Conservation (phyloP, 64 coral and sea anemone genomes). For the Porites lutea region DNA sequence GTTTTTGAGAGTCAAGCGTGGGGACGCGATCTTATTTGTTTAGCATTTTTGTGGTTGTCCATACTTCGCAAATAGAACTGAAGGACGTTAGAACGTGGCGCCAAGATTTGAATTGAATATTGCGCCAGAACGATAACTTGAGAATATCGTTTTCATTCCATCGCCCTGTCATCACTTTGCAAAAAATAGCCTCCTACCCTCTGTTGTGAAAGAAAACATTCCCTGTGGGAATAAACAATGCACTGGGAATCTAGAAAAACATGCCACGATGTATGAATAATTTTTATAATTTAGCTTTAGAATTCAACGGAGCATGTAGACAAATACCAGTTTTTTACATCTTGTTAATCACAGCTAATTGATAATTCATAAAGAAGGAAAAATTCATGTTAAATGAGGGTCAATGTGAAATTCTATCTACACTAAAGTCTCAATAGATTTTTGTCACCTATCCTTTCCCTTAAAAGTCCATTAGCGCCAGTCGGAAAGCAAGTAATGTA, state of each 20-base stretch:
- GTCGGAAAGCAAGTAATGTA: neutral
- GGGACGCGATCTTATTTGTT: conserved; percentile 19
- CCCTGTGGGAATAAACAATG: conserved; percentile 32
- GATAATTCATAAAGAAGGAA: conserved; percentile 11
- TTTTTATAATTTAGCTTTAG: neutral
- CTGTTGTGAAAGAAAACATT: conserved; percentile 20
- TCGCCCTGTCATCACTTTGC: neutral
- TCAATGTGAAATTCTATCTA: neutral
- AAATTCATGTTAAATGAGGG: neutral
- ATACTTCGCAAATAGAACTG: neutral
- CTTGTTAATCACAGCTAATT: neutral
- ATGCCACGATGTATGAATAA: conserved; percentile 16
- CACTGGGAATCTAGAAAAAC: conserved; percentile 13
- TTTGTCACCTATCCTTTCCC: neutral
- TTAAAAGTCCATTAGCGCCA: conserved; percentile 3
- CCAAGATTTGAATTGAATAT: neutral
- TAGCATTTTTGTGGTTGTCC: neutral
- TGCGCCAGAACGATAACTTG: neutral
- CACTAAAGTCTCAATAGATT: neutral
- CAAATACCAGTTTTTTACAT: neutral
- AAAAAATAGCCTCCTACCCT: neutral
- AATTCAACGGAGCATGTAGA: neutral
- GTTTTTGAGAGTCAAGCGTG: neutral
- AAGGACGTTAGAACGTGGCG: neutral
- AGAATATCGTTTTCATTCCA: neutral